These are phyloP conservation scores for Lepilemur ruficaudatus DNA, from an alignment of 2,797 vertebrate species.

Conservation along the genomic window DNA sequence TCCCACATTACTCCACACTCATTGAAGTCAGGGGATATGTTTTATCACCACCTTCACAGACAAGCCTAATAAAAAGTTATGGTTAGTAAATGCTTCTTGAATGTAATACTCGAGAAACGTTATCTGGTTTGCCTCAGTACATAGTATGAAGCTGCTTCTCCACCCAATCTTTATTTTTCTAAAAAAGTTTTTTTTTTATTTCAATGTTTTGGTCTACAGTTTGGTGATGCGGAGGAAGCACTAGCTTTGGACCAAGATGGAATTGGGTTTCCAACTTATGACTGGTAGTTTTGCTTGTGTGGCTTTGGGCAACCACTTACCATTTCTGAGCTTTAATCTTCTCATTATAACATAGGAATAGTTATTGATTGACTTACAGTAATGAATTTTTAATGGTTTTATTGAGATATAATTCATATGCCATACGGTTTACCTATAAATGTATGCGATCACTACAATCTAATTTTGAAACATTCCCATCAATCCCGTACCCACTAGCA, in stretches of 20 bases:
- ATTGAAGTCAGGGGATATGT: background rate
- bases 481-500: background rate
- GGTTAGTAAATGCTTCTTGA: background rate
- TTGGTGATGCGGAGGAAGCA: background rate
- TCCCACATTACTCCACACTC: background rate
- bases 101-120: background rate
- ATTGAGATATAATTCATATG: background rate
- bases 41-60: background rate
- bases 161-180: background rate
- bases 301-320: constrained; percentile 31
- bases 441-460: background rate
- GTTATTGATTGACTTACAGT: background rate
- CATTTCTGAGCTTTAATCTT: background rate
- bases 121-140: background rate
- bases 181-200: background rate
- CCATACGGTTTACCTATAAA: background rate
- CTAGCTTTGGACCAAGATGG: background rate
- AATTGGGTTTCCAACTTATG: background rate
- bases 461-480: background rate
- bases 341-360: background rate
- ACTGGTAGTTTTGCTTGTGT: background rate
- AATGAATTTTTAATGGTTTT: background rate
- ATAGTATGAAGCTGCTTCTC: background rate
- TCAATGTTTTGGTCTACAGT: background rate
- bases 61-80: background rate